phyloP scores from a whole-genome alignment of 23 tunicate species.

The Oikopleura albicans region DNA sequence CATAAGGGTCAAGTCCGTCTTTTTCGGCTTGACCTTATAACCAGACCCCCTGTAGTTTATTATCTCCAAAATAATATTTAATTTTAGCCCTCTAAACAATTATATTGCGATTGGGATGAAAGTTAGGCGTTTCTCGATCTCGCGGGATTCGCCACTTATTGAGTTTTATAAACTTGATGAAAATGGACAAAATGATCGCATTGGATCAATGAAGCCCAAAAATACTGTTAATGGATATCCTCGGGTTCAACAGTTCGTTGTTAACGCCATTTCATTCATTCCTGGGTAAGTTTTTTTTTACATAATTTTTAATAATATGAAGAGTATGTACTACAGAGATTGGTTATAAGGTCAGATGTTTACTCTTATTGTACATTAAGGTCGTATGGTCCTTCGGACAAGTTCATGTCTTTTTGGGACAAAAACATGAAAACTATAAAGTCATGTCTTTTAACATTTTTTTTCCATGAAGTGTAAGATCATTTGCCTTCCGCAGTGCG shows the following conservation, averaged over 20 bases:
- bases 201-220: neutral
- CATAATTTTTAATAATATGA: neutral
- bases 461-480: no score
- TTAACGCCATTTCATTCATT: neutral
- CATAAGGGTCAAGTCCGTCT: no score
- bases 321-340: no score
- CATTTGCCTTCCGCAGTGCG: no score
- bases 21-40: no score
- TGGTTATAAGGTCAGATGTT: no score
- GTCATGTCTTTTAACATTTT: no score
- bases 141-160: neutral
- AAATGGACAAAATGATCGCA: neutral
- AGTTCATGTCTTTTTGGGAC: no score
- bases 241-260: neutral
- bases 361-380: no score
- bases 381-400: no score
- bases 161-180: neutral
- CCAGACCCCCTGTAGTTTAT: no score
- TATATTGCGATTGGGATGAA: neutral
- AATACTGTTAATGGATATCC: neutral
- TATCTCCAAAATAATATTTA: neutral
- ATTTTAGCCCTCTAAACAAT: neutral
- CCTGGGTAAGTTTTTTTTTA: neutral
- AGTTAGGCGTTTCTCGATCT: neutral
- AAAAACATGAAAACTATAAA: no score